phyloP scores from a whole-genome alignment of 2,797 vertebrate genomes.

The Premnoplex brunnescens region DNA sequence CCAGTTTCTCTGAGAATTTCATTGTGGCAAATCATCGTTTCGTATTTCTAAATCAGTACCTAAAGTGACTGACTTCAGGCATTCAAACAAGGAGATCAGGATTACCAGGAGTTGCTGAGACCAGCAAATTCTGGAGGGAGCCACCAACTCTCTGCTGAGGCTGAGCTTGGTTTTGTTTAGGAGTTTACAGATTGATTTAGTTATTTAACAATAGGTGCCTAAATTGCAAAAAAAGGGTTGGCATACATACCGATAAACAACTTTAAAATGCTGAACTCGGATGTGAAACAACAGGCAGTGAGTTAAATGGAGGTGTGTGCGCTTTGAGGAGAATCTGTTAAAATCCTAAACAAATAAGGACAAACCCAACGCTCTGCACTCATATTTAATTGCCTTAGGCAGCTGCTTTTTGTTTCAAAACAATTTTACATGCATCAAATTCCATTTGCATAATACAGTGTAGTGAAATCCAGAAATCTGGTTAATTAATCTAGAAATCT shows the following conservation, averaged over 20 bases:
- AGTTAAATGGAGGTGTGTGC: not conserved
- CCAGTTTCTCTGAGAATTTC: not conserved
- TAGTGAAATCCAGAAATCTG: not conserved
- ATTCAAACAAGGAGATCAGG: not conserved
- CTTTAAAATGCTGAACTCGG: not conserved
- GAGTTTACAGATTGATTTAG: not conserved
- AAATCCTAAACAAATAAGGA: not conserved
- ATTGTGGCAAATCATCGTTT: not conserved
- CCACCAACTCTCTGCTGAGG: not conserved
- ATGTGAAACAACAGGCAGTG: not conserved
- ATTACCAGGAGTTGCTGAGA: not conserved
- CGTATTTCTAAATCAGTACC: not conserved
- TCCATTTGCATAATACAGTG: not conserved
- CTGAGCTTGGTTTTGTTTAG: not conserved
- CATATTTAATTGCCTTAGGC: not conserved
- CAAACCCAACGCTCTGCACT: not conserved
- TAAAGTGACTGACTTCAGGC: not conserved
- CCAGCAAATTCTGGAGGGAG: not conserved
- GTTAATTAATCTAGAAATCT: not conserved
- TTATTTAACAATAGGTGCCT: not conserved
- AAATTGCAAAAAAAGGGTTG: not conserved
- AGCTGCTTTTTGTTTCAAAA: not conserved
- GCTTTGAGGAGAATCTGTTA: not conserved
- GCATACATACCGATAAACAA: not conserved
- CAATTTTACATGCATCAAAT: not conserved